phyloP scores from a whole-genome alignment of 1,140 invertebrate genomes.

The Drosophila persimilis region DNA sequence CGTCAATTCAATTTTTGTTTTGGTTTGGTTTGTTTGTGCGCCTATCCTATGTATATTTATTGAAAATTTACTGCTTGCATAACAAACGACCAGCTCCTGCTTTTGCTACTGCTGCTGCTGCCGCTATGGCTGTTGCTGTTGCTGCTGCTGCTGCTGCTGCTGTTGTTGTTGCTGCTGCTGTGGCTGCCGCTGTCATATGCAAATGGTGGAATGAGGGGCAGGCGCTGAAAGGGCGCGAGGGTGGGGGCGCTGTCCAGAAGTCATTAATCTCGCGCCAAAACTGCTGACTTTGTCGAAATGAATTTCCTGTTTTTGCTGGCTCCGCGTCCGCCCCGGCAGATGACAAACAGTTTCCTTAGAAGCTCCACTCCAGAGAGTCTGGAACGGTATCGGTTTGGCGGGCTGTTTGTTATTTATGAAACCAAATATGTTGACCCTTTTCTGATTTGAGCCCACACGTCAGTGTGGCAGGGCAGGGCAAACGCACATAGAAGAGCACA shows the following conservation, averaged over 20 bases:
- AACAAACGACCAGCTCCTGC: slow-evolving; percentile 62
- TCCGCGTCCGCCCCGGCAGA: slow-evolving; percentile 9
- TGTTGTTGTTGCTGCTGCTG: not conserved
- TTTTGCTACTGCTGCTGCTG: slow-evolving; percentile 1
- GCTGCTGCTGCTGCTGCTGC: not conserved
- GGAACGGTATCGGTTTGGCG: slow-evolving; percentile 29
- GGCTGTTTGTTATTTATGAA: slow-evolving; percentile 60
- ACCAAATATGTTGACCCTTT: slow-evolving; percentile 71
- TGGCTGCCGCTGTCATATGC: slow-evolving; percentile 59
- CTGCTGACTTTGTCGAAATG: slow-evolving; percentile 79
- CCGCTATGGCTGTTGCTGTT: slow-evolving; percentile 7
- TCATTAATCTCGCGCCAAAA: slow-evolving; percentile 78
- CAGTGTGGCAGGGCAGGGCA: not conserved
- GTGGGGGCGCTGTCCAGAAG: slow-evolving; percentile 47
- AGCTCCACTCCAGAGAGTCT: slow-evolving; percentile 19
- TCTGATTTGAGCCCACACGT: slow-evolving; percentile 21
- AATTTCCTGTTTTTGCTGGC: slow-evolving; percentile 65
- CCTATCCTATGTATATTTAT: slow-evolving; percentile 73
- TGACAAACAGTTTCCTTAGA: slow-evolving; percentile 57
- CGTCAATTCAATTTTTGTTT: slow-evolving; percentile 17
- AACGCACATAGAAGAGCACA: slow-evolving; percentile 22
- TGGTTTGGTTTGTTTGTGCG: slow-evolving; percentile 75
- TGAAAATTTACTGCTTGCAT: slow-evolving; percentile 81
- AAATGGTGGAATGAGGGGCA: slow-evolving; percentile 58
- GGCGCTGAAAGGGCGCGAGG: not conserved